Evolutionary conservation across 1,140 invertebrate species (phyloP), one percentile per base, ranked within the genome.

Genomic region (Caenorhabditis elegans): DNA sequence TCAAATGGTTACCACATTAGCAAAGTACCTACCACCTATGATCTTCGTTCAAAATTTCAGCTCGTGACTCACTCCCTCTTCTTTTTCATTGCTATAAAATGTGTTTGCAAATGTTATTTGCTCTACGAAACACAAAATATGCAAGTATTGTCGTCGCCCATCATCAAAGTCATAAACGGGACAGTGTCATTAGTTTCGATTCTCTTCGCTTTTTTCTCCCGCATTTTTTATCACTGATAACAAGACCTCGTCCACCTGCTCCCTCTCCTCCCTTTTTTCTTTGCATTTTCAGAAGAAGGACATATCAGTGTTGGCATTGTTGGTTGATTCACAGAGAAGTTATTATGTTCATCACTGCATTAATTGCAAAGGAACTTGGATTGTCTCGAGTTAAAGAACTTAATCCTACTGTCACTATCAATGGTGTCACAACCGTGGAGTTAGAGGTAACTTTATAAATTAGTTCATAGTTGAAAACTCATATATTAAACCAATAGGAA

Each of bases 41-140:
- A 5, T 43, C 39, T 43, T 43, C 39, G n/a, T n/a, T n/a, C n/a
- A n/a, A n/a, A 43, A 43, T 43, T 43, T 43, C 5, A 43, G 39
- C 39, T 8, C 39, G 39, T 43, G 39, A 8, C 39, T 15, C 3
- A 34, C 17, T 8, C 0, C 28, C 53, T 10, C 24, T 31, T 31
- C 28, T 22, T 34, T 0, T 31, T 17, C 5, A 11, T 60, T 34
- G 4, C 13, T 10, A 31, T n/a, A n/a, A 60, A 60, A 53, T 53
- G 19, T 60, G 53, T 34, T 60, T 60, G 53, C 53, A 60, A 60
- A 17, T 60, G 53, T 60, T 60, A 60, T 60, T 60, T 60, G 53
- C 53, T 60, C 53, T 60, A 10, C 5, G 49, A 53, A 53, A 53
- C 22, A 34, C 19, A 28, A 60, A 34, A 60, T 24, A 60, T 15